Conservation (phyloP, 2,888 invertebrate species). For the Pandemis heparana region DNA sequence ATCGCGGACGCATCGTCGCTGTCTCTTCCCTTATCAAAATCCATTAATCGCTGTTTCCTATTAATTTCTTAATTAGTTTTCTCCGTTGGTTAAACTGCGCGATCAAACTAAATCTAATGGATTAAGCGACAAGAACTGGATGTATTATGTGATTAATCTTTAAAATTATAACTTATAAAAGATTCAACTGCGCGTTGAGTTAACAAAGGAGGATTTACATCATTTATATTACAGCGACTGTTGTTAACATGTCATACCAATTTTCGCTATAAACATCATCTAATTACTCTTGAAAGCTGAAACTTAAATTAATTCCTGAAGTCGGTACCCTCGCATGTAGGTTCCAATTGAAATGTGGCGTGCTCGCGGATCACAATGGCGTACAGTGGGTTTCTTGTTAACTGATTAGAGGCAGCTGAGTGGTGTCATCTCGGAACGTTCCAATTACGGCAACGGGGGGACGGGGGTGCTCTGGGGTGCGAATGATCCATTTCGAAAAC, state of each 20-base stretch:
- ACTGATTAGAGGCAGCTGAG: constrained; percentile 83
- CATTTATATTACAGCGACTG: background rate
- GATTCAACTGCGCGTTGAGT: background rate
- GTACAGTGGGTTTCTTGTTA: constrained; percentile 80
- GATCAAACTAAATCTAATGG: constrained; percentile 9
- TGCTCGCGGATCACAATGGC: constrained; percentile 72
- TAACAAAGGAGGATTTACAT: background rate
- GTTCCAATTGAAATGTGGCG: constrained; percentile 55
- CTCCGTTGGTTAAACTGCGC: constrained; percentile 12
- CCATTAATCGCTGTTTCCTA: constrained; percentile 24
- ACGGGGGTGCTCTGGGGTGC: constrained; percentile 71
- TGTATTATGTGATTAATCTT: background rate
- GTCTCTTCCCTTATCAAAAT: constrained; percentile 22
- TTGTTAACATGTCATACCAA: constrained; percentile 1
- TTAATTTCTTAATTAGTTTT: constrained; percentile 23
- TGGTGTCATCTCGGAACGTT: constrained; percentile 85
- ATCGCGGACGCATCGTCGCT: constrained; percentile 16
- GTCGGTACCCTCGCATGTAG: constrained; percentile 37
- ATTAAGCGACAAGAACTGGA: constrained; percentile 1
- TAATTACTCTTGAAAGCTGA: constrained; percentile 37
- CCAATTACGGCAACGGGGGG: constrained; percentile 73
- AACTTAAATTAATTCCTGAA: constrained; percentile 41
- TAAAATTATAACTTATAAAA: background rate
- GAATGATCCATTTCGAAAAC: constrained; percentile 86
- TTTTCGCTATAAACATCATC: constrained; percentile 34